Percentiles rank a stretch among this genome's conserved stretches.
Evolutionary conservation across 2,113 vertebrate genomes (phyloP).

Genomic region (Hyperoodon ampullatus): DNA sequence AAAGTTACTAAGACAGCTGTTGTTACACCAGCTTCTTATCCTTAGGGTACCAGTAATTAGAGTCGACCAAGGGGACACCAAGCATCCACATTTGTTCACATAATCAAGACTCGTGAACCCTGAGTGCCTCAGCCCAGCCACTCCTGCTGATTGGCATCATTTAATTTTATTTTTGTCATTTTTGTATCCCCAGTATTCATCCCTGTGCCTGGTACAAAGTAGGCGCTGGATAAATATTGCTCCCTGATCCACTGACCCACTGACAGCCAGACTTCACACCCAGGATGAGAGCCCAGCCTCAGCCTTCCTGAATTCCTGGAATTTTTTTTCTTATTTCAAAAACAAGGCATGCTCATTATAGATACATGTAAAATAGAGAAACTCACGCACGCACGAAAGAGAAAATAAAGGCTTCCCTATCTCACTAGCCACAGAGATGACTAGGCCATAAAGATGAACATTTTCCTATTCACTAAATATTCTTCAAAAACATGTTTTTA

Average conservation of each 20-base stretch:
- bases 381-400: not conserved
- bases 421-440: not conserved
- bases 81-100: not conserved
- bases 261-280: slow-evolving; percentile 9
- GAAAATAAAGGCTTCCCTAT: not conserved
- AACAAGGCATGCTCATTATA: not conserved
- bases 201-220: not conserved
- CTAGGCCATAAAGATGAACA: not conserved
- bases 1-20: not conserved
- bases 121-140: not conserved
- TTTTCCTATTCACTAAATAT: slow-evolving; percentile 33
- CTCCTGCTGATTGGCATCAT: not conserved
- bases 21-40: not conserved
- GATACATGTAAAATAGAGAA: slow-evolving; percentile 32
- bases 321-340: slow-evolving; percentile 46
- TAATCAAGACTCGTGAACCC: not conserved
- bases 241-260: slow-evolving; percentile 9
- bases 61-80: not conserved
- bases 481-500: slow-evolving; percentile 49
- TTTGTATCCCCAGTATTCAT: not conserved
- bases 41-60: not conserved
- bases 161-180: slow-evolving; percentile 38
- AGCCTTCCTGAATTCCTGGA: slow-evolving; percentile 56
- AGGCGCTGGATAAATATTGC: slow-evolving; percentile 56
- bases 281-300: not conserved